Base-by-base conservation (phyloP, 2,888 invertebrate species). In the Crossocerus cetratus region DNA sequence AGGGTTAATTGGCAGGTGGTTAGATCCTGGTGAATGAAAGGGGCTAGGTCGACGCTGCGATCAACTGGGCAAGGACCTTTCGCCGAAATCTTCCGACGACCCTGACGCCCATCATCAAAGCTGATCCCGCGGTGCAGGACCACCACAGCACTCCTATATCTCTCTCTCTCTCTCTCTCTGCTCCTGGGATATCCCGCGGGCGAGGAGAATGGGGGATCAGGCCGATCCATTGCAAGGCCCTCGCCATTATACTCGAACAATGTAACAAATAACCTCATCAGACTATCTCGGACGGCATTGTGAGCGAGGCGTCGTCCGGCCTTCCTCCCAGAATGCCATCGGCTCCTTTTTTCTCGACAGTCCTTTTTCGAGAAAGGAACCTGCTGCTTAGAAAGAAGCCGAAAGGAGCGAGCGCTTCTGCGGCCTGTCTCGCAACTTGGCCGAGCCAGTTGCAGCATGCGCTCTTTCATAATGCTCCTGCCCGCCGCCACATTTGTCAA, bases 261-360 rank as follows among this genome's bases (percentile, higher is more conserved):
- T 85, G 83, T 83, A 83, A 86, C 86, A 85, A 86, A 86, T 85
- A 86, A 84, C 84, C 86, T 86, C 86, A 83, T 86, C 84, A 83
- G 83, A 77, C 83, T 82, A 80, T 84, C 82, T 83, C 81, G 74
- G 80, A 83, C 82, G 76, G 73, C 82, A 84, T 84, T 85, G 86
- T 84, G 68, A 76, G 74, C 79, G 32, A 32, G 32, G 32, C 81
- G 73, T 78, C 83, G 73, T 71, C 74, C 74, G 69, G 63, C 78
- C 72, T 72, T 77, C 77, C 74, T 69, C 76, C 77, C 75, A 76
- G 79, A 81, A 80, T 73, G 78, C 76, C 69, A 76, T 65, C 62
- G 22, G 65, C 67, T 64, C 65, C 62, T 65, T 61, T 58, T 20
- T 21, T 59, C 63, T 53, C 18, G 20, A 14, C 49, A 55, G 67